A percentile compares a stretch with the other conserved stretches of the same genome.
Conservation (phyloP, 1,140 invertebrate genomes). For the Cotesia typhae region DNA sequence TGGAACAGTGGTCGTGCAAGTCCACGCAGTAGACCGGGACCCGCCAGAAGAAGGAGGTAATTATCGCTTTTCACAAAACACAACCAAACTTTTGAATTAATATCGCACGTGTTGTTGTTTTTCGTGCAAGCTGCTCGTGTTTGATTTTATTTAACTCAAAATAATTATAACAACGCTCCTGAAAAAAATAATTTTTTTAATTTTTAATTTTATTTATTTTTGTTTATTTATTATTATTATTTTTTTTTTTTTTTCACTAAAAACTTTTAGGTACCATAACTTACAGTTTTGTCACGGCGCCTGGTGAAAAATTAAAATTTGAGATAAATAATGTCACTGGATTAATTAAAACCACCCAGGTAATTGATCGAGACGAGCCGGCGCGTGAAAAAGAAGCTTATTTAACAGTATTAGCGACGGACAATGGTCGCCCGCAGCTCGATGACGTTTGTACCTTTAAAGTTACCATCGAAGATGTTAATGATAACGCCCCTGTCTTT, state of each 20-base stretch:
- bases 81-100: too few relatives aligned
- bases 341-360: constrained; percentile 76
- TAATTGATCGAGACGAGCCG: constrained; percentile 87
- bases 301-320: constrained; percentile 80
- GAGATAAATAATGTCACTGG: constrained; percentile 79
- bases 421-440: constrained; percentile 83
- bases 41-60: constrained; percentile 76
- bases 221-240: constrained; percentile 8
- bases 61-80: too few relatives aligned
- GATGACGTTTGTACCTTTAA: constrained; percentile 89
- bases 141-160: too few relatives aligned
- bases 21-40: constrained; percentile 71
- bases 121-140: too few relatives aligned
- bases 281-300: constrained; percentile 80
- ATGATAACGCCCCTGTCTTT: constrained; percentile 87
- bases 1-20: constrained; percentile 72
- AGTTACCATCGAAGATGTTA: constrained; percentile 86
- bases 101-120: too few relatives aligned
- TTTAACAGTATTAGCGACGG: constrained; percentile 82
- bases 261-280: constrained; percentile 69
- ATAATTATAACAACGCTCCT: too few relatives aligned
- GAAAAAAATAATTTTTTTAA: background rate
- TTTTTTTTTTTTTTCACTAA: background rate
- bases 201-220: constrained; percentile 8
- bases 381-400: constrained; percentile 84